These are phyloP conservation scores for Hermaeophaga mercurialis DNA, from an alignment of 2,888 invertebrate genomes.

Conservation along the genomic window DNA sequence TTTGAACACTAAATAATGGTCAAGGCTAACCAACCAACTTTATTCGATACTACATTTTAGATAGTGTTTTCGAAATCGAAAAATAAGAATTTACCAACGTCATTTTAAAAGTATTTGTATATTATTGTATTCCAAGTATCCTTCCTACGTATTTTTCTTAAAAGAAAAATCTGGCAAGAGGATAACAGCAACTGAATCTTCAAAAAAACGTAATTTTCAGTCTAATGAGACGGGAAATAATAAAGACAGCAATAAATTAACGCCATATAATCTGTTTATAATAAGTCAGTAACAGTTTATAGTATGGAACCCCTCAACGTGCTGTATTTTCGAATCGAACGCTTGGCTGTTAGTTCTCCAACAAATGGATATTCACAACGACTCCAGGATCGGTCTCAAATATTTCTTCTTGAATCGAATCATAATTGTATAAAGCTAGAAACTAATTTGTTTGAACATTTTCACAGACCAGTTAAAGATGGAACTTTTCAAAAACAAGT, in stretches of 20 bases:
- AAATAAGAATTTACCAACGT: too few species aligned
- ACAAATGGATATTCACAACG: conserved; percentile 3
- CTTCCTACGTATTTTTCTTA: conserved; percentile 11
- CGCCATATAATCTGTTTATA: conserved; percentile 51
- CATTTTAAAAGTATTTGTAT: too few species aligned
- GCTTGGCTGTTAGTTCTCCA: conserved; percentile 2
- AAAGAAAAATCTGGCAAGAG: conserved; percentile 25
- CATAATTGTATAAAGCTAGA: too few species aligned
- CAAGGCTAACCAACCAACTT: too few species aligned
- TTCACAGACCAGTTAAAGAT: too few species aligned
- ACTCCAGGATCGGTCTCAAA: conserved; percentile 15
- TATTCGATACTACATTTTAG: too few species aligned
- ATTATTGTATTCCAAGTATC: conserved; percentile 16
- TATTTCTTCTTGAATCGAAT: too few species aligned
- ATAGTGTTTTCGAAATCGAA: too few species aligned
- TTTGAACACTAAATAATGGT: too few species aligned
- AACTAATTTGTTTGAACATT: too few species aligned
- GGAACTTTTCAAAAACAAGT: too few species aligned
- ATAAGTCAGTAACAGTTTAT: conserved; percentile 52
- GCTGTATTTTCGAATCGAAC: conserved; percentile 23
- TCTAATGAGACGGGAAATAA: conserved; percentile 46
- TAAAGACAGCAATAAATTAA: conserved; percentile 51
- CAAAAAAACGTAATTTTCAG: conserved; percentile 35
- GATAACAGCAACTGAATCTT: conserved; percentile 25
- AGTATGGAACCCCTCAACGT: conserved; percentile 46